Percentiles rank a stretch among this genome's conserved stretches.
phyloP scores from a whole-genome alignment of 1,140 invertebrate genomes.

The Metopolophium dirhodum region DNA sequence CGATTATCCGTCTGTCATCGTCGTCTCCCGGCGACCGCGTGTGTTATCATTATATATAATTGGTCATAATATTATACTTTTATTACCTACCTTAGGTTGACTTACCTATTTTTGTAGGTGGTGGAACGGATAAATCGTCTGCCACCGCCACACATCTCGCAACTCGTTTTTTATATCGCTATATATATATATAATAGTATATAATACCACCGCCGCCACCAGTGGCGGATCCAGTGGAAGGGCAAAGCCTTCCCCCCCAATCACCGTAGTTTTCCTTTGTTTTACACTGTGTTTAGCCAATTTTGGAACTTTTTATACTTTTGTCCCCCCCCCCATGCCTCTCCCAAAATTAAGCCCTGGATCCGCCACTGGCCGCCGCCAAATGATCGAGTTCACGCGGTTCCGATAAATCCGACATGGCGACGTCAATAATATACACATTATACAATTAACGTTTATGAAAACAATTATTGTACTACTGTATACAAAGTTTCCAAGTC shows the following conservation, averaged over 20 bases:
- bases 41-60: slow-evolving; percentile 36
- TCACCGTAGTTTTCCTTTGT: too few relatives aligned
- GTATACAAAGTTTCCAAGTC: not conserved
- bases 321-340: too few relatives aligned
- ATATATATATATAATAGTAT: not conserved
- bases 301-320: too few relatives aligned
- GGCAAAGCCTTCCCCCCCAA: too few relatives aligned
- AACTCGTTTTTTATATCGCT: not conserved
- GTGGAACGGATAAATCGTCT: slow-evolving; percentile 10
- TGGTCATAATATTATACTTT: not conserved
- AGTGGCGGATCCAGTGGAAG: too few relatives aligned
- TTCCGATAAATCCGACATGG: not conserved
- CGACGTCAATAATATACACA: not conserved
- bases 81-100: not conserved
- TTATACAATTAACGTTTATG: not conserved
- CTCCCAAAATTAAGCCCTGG: too few relatives aligned
- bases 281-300: too few relatives aligned
- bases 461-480: not conserved
- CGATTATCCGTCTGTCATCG: slow-evolving; percentile 4
- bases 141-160: not conserved
- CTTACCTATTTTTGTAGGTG: not conserved
- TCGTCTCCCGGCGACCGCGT: not conserved
- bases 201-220: too few relatives aligned
- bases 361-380: too few relatives aligned
- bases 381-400: not conserved